Percentiles rank a stretch among this genome's conserved stretches.
Conservation (phyloP, 2,113 vertebrate genomes). For the Phasianus colchicus region DNA sequence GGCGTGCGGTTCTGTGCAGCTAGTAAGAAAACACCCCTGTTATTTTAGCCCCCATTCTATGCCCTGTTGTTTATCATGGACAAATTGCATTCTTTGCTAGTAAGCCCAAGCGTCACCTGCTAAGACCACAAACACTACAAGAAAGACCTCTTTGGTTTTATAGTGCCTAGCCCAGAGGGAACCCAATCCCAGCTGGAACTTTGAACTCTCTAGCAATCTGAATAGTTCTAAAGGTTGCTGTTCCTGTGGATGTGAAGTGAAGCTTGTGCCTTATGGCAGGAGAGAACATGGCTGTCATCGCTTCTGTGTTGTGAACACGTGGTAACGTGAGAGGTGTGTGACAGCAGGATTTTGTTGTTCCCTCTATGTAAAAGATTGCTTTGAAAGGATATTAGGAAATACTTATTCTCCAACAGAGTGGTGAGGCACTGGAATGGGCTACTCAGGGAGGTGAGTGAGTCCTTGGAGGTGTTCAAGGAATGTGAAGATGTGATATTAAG, state of each 20-base stretch:
- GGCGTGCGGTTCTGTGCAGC: accelerated
- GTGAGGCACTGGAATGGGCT: too few species aligned
- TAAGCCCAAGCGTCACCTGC: neutral
- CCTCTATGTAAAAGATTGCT: neutral
- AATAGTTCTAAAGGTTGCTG: neutral
- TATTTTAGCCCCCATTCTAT: neutral
- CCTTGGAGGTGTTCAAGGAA: too few species aligned
- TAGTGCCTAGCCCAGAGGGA: neutral
- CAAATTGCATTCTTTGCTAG: neutral
- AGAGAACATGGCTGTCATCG: neutral
- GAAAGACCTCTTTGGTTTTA: neutral
- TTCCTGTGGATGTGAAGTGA: neutral
- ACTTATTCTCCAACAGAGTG: too few species aligned
- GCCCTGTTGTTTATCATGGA: neutral
- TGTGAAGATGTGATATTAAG: too few species aligned
- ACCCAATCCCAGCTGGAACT: neutral
- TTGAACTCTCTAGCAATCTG: neutral
- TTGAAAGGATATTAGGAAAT: neutral
- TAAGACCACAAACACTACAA: neutral
- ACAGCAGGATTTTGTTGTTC: neutral
- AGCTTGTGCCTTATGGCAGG: neutral
- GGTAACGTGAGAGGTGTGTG: accelerated
- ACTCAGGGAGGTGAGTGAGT: too few species aligned
- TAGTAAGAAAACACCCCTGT: neutral
- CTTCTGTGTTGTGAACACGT: neutral